Conservation (phyloP, 1,140 invertebrate species). For the Bacillus rossius region DNA sequence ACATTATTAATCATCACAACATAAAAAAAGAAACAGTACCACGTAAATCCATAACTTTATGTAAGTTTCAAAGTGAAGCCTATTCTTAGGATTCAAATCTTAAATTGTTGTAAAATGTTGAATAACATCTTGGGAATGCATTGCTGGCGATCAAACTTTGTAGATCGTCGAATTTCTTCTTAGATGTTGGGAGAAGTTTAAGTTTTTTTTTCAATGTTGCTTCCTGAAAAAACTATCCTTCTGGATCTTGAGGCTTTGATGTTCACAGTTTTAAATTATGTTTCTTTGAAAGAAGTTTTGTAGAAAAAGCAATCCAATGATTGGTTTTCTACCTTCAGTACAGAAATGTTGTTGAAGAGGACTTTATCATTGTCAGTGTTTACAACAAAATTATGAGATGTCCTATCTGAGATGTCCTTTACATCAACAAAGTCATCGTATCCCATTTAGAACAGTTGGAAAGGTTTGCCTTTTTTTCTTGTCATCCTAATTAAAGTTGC, state of each 20-base stretch:
- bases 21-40: no score
- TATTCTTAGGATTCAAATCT: no score
- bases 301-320: not conserved
- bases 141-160: not conserved
- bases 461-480: not conserved
- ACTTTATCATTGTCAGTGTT: not conserved
- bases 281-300: not conserved
- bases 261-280: not conserved
- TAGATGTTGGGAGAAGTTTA: conserved; percentile 4
- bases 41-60: no score
- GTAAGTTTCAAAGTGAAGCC: no score
- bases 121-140: not conserved
- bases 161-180: not conserved
- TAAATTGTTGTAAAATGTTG: no score
- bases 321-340: not conserved
- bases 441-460: not conserved
- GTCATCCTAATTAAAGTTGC: not conserved
- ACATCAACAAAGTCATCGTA: not conserved
- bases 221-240: not conserved
- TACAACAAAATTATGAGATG: not conserved
- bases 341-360: not conserved
- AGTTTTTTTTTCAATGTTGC: not conserved
- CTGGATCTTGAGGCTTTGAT: not conserved
- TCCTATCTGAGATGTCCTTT: not conserved
- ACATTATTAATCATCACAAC: no score